Evolutionary conservation across 2,888 invertebrate genomes (phyloP), one percentile per base, ranked within the genome.

Genomic region (Agonopterix arenella): DNA sequence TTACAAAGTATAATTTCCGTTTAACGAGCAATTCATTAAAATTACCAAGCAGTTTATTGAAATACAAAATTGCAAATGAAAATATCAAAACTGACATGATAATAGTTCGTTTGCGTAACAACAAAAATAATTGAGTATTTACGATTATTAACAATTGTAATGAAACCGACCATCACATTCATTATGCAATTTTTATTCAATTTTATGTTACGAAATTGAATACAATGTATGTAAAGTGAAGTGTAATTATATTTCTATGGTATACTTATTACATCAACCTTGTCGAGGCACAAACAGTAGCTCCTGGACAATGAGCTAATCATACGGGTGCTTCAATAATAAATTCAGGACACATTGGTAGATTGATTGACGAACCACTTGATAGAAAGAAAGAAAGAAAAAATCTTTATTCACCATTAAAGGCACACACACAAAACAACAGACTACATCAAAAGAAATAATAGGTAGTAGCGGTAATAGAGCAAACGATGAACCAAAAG

Each of bases 201-300:
- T 61, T 59, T 43, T 57, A 53, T 56, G 56, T 70, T 67, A 67
- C 70, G 65, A 67, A 67, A 70, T 53, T 49, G 52, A 60, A 41
- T 46, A 41, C 40, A 16, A 42, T 49, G 48, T 18, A 41, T 18
- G 36, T n/a, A 51, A 51, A 70, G 60, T 53, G 57, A 64, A 64
- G 69, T 73, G 65, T 77, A 79, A 82, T 80, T 79, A 80, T 70
- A 66, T 68, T 60, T 70, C 66, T 69, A 75, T 76, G 61, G 70
- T 44, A 42, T 62, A 66, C 68, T 75, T 74, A 78, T 76, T 76
- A 73, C 70, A 61, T 61, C 64, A 73, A 71, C 82, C 84, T 81
- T 82, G 81, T 79, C 78, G 75, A 69, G 61, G 66, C 69, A 73
- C 60, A 58, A 84, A 86, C 86, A 80, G 88, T 86, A 85, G 88